phyloP scores from a whole-genome alignment of 2,888 invertebrate species.

The Ptilodon capucinus region DNA sequence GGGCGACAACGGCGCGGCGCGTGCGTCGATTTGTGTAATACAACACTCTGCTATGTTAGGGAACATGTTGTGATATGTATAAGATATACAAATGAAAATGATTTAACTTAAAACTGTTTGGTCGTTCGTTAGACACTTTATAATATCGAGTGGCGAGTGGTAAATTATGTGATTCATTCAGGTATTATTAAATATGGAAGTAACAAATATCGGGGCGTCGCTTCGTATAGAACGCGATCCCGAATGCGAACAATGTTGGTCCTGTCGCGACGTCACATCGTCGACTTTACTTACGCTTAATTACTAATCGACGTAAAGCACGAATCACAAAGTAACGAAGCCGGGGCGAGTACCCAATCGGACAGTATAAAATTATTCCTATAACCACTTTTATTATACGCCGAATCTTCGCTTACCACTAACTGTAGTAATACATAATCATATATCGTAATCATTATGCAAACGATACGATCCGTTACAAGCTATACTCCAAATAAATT shows the following conservation, averaged over 20 bases:
- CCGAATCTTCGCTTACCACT: conserved; percentile 36
- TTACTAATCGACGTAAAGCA: conserved; percentile 5
- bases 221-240: neutral
- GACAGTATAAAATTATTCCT: conserved; percentile 63
- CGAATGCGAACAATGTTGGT: neutral
- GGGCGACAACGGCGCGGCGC: too few relatives aligned
- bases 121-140: neutral
- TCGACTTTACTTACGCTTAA: neutral
- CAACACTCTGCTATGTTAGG: neutral
- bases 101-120: conserved; percentile 17
- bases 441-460: conserved; percentile 33
- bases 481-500: conserved; percentile 50
- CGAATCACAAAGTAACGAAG: conserved; percentile 42
- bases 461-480: conserved; percentile 55
- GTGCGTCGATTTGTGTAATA: too few relatives aligned
- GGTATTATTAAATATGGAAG: too few relatives aligned
- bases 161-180: neutral
- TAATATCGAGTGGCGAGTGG: neutral
- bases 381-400: conserved; percentile 54
- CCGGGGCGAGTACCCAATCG: conserved; percentile 37
- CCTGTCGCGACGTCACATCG: neutral
- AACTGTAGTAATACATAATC: conserved; percentile 33
- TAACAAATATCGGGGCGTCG: neutral
- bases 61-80: conserved; percentile 36
- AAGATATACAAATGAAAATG: conserved; percentile 30